Evolutionary conservation across 2,888 invertebrate genomes (phyloP).

Genomic region (Podabrus alpinus): DNA sequence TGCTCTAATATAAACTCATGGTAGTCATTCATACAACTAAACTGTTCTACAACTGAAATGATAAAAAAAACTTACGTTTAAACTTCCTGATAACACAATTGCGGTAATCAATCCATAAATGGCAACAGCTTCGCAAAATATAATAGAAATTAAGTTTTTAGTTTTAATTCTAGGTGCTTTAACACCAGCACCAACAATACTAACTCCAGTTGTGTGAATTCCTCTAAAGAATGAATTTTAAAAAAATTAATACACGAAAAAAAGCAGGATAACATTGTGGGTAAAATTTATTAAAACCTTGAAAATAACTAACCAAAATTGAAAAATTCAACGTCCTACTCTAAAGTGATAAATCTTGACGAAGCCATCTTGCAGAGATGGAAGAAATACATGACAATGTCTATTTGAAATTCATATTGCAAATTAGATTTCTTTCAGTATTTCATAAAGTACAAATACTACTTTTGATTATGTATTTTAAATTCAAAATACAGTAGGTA

Average conservation of each 20-base stretch:
- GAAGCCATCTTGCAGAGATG: too few species aligned
- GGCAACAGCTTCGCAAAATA: slow-evolving; percentile 99
- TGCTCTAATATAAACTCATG: too few species aligned
- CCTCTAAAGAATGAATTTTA: slow-evolving; percentile 65
- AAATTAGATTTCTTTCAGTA: too few species aligned
- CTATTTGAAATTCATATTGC: too few species aligned
- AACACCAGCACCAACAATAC: slow-evolving; percentile 96
- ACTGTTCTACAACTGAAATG: too few species aligned
- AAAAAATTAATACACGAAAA: not conserved
- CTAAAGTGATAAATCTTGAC: too few species aligned
- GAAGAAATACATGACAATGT: too few species aligned
- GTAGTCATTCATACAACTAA: too few species aligned
- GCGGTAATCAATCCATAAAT: slow-evolving; percentile 99
- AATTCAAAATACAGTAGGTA: too few species aligned
- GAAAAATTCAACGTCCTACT: not conserved
- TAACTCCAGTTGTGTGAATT: slow-evolving; percentile 94
- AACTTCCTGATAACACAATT: slow-evolving; percentile 88
- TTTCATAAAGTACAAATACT: too few species aligned
- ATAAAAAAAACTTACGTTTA: slow-evolving; percentile 59
- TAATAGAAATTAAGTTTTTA: slow-evolving; percentile 98
- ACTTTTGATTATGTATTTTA: too few species aligned
- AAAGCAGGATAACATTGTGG: not conserved
- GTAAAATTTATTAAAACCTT: not conserved
- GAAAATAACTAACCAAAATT: not conserved
- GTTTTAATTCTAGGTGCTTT: slow-evolving; percentile 98